Conservation (phyloP, 2,113 vertebrate genomes). For the Cynopterus brachyotis region DNA sequence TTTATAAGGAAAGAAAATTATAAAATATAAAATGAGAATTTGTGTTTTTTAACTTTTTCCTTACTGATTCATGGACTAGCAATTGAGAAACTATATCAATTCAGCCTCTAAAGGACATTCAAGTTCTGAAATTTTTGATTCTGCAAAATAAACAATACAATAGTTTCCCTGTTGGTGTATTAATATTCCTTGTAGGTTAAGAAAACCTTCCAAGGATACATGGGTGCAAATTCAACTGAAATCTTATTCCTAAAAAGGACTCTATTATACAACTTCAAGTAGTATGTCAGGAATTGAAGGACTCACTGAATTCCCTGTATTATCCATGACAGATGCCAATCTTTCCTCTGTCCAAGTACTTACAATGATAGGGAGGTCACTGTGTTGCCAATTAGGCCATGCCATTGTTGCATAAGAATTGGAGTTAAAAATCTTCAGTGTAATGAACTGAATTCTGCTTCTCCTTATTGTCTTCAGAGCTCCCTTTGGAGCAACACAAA, state of each 20-base stretch:
- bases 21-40: constrained; percentile 14
- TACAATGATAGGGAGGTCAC: constrained; percentile 43
- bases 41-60: background rate
- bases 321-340: constrained; percentile 5
- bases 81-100: constrained; percentile 11
- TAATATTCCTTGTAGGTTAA: background rate
- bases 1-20: constrained; percentile 10
- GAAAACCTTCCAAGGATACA: constrained; percentile 16
- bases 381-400: constrained; percentile 27
- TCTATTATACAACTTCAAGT: background rate
- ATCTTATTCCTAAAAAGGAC: constrained; percentile 26
- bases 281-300: constrained; percentile 35
- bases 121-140: constrained; percentile 19
- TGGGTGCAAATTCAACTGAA: constrained; percentile 11
- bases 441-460: constrained; percentile 38
- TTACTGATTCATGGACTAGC: background rate
- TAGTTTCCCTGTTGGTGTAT: background rate
- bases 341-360: constrained; percentile 42
- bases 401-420: background rate
- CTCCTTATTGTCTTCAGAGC: background rate
- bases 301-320: constrained; percentile 13
- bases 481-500: constrained; percentile 51
- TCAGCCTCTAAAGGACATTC: background rate
- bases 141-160: background rate
- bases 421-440: constrained; percentile 9